These are phyloP conservation scores for Octodon degus DNA, from an alignment of 2,113 vertebrate species.

Conservation along the genomic window DNA sequence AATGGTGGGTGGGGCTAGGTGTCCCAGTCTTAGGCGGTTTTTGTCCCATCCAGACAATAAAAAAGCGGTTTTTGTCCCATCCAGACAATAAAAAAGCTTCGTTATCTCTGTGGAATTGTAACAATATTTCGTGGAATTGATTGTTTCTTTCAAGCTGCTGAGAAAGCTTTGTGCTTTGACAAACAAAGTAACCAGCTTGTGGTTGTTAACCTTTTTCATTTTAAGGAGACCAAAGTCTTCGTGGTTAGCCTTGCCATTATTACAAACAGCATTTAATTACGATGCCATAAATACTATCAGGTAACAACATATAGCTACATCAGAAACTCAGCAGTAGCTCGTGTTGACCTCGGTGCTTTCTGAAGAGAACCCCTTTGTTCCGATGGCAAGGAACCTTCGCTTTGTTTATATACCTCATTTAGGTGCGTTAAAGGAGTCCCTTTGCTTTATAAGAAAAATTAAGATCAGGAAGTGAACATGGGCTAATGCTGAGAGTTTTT, in stretches of 20 bases:
- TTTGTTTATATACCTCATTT: constrained; percentile 62
- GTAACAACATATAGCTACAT: constrained; percentile 26
- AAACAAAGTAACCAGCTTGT: neutral
- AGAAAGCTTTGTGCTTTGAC: constrained; percentile 72
- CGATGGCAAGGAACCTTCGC: neutral
- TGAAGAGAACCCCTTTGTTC: constrained; percentile 25
- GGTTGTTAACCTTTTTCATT: constrained; percentile 55
- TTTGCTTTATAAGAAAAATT: constrained; percentile 68
- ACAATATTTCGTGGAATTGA: constrained; percentile 81
- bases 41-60: constrained; percentile 85
- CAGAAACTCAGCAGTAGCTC: constrained; percentile 47
- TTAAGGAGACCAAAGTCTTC: neutral
- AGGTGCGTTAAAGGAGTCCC: constrained; percentile 65
- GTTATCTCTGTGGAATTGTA: constrained; percentile 77
- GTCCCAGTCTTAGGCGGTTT: constrained; percentile 81
- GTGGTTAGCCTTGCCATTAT: neutral
- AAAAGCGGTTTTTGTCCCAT: constrained; percentile 81
- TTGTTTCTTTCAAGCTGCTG: constrained; percentile 83
- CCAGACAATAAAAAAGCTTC: constrained; percentile 81
- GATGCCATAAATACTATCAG: neutral
- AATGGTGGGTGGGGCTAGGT: constrained; percentile 85
- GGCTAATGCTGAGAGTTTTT: neutral
- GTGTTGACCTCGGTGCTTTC: neutral
- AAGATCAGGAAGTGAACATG: constrained; percentile 37
- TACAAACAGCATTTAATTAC: neutral